Evolutionary conservation across 2,113 vertebrate species (phyloP).

Genomic region (Turnix velox): DNA sequence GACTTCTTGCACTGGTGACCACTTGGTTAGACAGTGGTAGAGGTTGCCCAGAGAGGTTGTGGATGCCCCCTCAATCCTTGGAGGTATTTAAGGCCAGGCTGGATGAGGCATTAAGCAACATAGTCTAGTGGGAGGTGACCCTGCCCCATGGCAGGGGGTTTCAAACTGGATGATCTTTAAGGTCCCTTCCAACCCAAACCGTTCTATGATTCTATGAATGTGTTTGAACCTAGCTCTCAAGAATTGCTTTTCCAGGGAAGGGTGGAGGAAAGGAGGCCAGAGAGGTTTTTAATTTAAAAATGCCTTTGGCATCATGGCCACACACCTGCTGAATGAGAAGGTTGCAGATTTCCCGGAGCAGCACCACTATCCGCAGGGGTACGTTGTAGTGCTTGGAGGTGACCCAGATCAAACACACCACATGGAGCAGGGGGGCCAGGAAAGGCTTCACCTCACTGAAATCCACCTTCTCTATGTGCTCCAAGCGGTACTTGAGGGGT

Average conservation of each 20-base stretch:
- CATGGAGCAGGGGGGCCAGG: constrained; percentile 82
- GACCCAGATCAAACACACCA: constrained; percentile 86
- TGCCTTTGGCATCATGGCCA: accelerated
- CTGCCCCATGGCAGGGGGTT: no score
- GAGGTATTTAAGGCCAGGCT: no score
- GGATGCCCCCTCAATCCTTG: no score
- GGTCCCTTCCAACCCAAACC: no score
- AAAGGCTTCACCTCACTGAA: constrained; percentile 78
- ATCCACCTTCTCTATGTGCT: constrained; percentile 77
- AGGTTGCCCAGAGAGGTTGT: no score
- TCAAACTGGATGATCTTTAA: no score
- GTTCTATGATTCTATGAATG: no score
- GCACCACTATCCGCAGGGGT: constrained; percentile 76
- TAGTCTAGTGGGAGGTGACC: no score
- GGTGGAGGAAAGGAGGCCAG: neutral
- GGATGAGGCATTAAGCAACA: no score
- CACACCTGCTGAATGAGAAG: constrained; percentile 89
- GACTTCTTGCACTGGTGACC: neutral
- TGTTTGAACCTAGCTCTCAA: neutral
- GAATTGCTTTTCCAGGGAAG: neutral
- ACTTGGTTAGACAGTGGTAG: no score
- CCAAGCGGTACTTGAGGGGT: constrained; percentile 75
- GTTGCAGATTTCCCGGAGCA: constrained; percentile 88
- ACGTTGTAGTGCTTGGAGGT: constrained; percentile 79
- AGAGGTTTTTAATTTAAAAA: no score